A percentile compares a stretch with the other conserved stretches of the same genome.
phyloP scores from a whole-genome alignment of 2,888 invertebrate species.

The Diadegma fenestrale region DNA sequence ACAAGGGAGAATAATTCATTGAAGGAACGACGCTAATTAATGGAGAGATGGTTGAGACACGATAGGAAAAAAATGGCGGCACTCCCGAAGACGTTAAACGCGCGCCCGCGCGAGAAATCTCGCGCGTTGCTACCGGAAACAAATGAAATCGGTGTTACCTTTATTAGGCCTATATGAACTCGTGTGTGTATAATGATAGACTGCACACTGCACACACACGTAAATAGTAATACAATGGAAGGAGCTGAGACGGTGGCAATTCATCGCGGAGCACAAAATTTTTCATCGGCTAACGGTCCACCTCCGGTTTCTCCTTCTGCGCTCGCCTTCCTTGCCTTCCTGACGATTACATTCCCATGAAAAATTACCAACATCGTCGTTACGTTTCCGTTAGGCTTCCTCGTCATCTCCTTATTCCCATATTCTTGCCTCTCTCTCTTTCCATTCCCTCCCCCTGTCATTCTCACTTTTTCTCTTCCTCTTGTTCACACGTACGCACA shows the following conservation, averaged over 20 bases:
- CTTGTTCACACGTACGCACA: slow-evolving; percentile 2
- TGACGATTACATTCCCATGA: slow-evolving; percentile 57
- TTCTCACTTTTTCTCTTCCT: slow-evolving; percentile 11
- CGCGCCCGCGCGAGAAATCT: slow-evolving; percentile 19
- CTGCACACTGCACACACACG: background rate
- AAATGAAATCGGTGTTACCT: slow-evolving; percentile 46
- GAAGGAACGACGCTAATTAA: slow-evolving; percentile 73
- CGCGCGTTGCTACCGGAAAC: slow-evolving; percentile 44
- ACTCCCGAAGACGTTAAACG: background rate
- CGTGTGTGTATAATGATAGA: slow-evolving; percentile 3
- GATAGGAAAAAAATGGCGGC: slow-evolving; percentile 43
- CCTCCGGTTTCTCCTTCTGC: slow-evolving; percentile 46
- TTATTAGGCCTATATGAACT: slow-evolving; percentile 28
- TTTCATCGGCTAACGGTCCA: slow-evolving; percentile 67
- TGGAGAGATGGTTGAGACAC: slow-evolving; percentile 56
- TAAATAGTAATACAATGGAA: slow-evolving; percentile 39
- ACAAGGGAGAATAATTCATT: slow-evolving; percentile 71
- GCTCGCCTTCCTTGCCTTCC: slow-evolving; percentile 11
- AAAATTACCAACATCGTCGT: slow-evolving; percentile 58
- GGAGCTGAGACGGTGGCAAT: slow-evolving; percentile 49
- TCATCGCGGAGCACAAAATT: slow-evolving; percentile 63
- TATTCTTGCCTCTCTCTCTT: background rate
- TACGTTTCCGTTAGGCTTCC: slow-evolving; percentile 59
- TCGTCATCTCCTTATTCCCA: slow-evolving; percentile 30
- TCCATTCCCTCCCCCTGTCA: slow-evolving; percentile 16